Evolutionary conservation across 2,113 vertebrate genomes (phyloP), one percentile per base, ranked within the genome.

Genomic region (Hymenochirus boettgeri): DNA sequence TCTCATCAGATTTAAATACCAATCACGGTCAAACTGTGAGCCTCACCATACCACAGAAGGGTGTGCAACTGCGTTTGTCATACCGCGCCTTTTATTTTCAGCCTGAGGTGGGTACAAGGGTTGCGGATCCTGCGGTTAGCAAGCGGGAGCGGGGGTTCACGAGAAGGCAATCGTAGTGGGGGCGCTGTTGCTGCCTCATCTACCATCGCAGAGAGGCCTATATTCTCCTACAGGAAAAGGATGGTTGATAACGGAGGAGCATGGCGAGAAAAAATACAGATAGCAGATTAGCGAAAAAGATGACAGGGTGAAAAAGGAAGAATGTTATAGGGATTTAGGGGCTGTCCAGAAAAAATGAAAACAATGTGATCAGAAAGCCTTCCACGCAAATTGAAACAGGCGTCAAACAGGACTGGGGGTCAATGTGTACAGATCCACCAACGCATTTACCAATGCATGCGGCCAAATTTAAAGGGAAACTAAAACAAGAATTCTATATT

Each of bases 1-100:
- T n/a, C n/a, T n/a, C n/a, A n/a, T n/a, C n/a, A n/a, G n/a, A n/a
- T n/a, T n/a, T n/a, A n/a, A n/a, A n/a, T n/a, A n/a, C n/a, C n/a
- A n/a, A n/a, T n/a, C n/a, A n/a, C n/a, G n/a, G n/a, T n/a, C n/a
- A n/a, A n/a, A n/a, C n/a, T n/a, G 33, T 4, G 7, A 13, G n/a
- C 33, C 4, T 19, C 18, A 8, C 46, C 46, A 7, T 12, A 6
- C n/a, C 5, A 22, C 17, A 42, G 13, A 42, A 42, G n/a, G n/a
- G 15, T 12, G 46, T 3, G 6, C 9, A 15, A 35, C 8, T n/a
- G 18, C 0, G 58, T 23, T 42, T 19, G 71, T 72, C 88, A 79
- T 95, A 98, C 93, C 95, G n/a, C 96, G 91, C 74, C 76, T 85
- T 83, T 87, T 85, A 61, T 84, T 80, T 57, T 88, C 79, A 78